Evolutionary conservation across 2,888 invertebrate genomes (phyloP), one percentile per base, ranked within the genome.

Genomic region (Alviniconcha strummeri): DNA sequence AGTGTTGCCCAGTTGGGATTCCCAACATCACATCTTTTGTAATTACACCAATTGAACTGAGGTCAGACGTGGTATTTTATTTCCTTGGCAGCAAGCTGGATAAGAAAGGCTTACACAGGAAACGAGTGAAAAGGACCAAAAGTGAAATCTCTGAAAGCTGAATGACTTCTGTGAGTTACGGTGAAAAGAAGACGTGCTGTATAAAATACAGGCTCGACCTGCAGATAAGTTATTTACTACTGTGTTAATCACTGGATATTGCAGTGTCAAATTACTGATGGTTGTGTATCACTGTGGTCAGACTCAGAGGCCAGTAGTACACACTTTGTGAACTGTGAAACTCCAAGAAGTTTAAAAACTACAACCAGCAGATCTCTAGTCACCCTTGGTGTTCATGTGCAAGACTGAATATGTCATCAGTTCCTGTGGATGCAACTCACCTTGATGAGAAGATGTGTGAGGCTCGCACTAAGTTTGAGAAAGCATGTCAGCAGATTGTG

Each of bases 401-500:
- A 11, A 60, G 4, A 60, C 15, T 36, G 15, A 60, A 11, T 0
- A 82, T 82, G 82, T 76, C 82, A 56, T 64, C 82, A 19, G 82
- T 82, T 60, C 76, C 82, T n/a, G 82, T 86, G 82, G 84, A 85
- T 82, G 57, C 83, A 5, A 81, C 81, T 52, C 84, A 86, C 54
- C 81, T 87, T 13, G 87, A 87, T 57, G 88, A 88, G 81, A 87
- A 85, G 57, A 85, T 88, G 85, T 84, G 81, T 52, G 88, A 88
- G 83, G 87, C 87, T 0, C 82, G 86, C 36, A 84, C 84, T 6
- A 92, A 92, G 81, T 91, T 92, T 84, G 91, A 92, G 78, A 90
- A 89, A 84, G 90, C 92, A 7, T 92, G 91, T 81, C 91, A 91
- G 82, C 91, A 92, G 85, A 92, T 92, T 71, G 90, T 90, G 8